Evolutionary conservation across 2,888 invertebrate species (phyloP).

Genomic region (Branchipolynoe longqiensis): DNA sequence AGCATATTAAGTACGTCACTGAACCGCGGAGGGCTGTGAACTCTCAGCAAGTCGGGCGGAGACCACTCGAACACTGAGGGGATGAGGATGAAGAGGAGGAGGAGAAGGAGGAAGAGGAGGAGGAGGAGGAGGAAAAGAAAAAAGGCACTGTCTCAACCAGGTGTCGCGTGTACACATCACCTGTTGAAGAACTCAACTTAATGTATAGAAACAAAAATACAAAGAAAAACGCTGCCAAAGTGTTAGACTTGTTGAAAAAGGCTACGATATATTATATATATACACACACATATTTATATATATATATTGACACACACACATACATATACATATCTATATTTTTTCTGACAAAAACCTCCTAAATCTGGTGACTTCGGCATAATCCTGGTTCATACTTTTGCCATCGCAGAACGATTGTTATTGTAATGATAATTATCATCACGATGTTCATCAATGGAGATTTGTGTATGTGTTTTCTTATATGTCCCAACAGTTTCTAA

Average conservation of each 20-base stretch:
- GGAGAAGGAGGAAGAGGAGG: not conserved
- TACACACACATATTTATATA: too few species aligned
- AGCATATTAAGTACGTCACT: too few species aligned
- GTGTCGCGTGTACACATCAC: not conserved
- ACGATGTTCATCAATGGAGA: too few species aligned
- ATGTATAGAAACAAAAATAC: not conserved
- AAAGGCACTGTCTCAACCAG: conserved; percentile 8
- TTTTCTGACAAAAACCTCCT: conserved; percentile 25
- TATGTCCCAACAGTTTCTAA: not conserved
- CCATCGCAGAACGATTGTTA: too few species aligned
- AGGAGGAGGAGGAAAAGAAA: not conserved
- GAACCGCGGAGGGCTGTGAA: too few species aligned
- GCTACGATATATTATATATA: too few species aligned
- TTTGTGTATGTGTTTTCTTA: not conserved
- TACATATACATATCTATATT: conserved; percentile 6
- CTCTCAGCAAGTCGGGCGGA: too few species aligned
- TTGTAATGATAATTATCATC: conserved; percentile 29
- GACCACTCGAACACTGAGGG: too few species aligned
- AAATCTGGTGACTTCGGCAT: not conserved
- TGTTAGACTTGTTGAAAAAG: conserved; percentile 7
- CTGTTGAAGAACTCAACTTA: conserved; percentile 11
- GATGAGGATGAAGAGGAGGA: not conserved
- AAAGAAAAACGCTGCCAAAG: conserved; percentile 21
- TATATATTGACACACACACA: conserved; percentile 13
- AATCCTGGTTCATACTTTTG: conserved; percentile 5